Percentiles rank a stretch among this genome's conserved stretches.
phyloP scores from a whole-genome alignment of 1,140 invertebrate genomes.

The Philotrypesis tridentata region DNA sequence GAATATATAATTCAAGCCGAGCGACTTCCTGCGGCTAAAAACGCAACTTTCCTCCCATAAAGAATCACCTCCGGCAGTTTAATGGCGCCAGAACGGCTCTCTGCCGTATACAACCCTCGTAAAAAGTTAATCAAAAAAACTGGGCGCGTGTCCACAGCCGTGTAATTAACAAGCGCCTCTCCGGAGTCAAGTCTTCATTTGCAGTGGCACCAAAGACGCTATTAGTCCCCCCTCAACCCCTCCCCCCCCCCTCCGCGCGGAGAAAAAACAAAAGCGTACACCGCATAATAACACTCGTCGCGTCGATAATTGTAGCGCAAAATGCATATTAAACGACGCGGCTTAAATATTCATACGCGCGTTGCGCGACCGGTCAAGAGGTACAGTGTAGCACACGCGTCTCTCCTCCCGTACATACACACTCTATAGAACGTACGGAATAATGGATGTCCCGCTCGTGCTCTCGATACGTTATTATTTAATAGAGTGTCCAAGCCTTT shows the following conservation, averaged over 20 bases:
- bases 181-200: background rate
- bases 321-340: background rate
- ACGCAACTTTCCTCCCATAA: background rate
- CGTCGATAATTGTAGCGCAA: background rate
- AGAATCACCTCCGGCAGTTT: background rate
- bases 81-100: background rate
- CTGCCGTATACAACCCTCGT: background rate
- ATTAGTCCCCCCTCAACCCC: too few relatives aligned
- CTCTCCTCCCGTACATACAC: too few relatives aligned
- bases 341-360: constrained; percentile 31
- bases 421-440: background rate
- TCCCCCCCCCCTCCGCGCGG: too few relatives aligned
- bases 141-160: background rate
- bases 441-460: constrained; percentile 19
- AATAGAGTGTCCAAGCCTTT: constrained; percentile 12
- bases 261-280: too few relatives aligned
- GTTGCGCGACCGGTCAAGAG: background rate
- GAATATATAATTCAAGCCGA: background rate
- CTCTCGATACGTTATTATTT: constrained; percentile 34
- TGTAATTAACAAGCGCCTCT: background rate
- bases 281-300: background rate
- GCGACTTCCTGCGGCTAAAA: background rate
- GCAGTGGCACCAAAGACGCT: background rate
- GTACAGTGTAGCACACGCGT: background rate
- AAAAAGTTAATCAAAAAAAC: constrained; percentile 9